Percentiles rank a stretch among this genome's conserved stretches.
Conservation (phyloP, 2,113 vertebrate genomes). For the Neolamprologus caudopunctatus region DNA sequence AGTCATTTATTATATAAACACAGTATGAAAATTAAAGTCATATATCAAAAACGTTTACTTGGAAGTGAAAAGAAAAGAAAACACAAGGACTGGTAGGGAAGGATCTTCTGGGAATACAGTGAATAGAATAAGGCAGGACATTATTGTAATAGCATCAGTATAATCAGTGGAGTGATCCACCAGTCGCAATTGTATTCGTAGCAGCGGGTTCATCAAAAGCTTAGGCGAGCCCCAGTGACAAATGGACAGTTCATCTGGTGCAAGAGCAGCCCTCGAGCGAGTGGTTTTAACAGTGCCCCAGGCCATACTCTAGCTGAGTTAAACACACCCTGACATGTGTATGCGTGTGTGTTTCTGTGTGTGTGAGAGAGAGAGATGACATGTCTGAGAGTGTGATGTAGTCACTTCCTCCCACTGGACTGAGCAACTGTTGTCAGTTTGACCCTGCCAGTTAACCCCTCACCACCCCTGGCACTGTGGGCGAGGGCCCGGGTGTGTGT, state of each 20-base stretch:
- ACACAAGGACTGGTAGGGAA: neutral
- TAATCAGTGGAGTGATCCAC: neutral
- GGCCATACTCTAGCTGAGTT: constrained; percentile 55
- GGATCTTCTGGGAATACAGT: neutral
- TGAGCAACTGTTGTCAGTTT: constrained; percentile 74
- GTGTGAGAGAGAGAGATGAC: constrained; percentile 4
- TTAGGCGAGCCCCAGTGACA: constrained; percentile 16
- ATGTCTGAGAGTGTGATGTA: constrained; percentile 56
- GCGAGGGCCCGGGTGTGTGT: constrained; percentile 62
- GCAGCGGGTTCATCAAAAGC: constrained; percentile 35
- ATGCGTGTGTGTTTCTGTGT: constrained; percentile 6
- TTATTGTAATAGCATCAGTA: neutral
- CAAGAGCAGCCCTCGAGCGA: constrained; percentile 17
- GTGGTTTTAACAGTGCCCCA: constrained; percentile 54
- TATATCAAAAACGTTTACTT: constrained; percentile 18
- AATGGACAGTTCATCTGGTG: constrained; percentile 48
- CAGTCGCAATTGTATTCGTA: neutral
- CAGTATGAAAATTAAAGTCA: constrained; percentile 28
- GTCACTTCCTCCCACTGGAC: constrained; percentile 67
- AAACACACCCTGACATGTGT: constrained; percentile 44
- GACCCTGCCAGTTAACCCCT: constrained; percentile 81
- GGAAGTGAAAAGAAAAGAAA: constrained; percentile 4
- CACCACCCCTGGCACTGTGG: constrained; percentile 62
- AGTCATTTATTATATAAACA: constrained; percentile 47
- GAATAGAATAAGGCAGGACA: neutral